Evolutionary conservation across 2,113 vertebrate genomes (phyloP).

Genomic region (Sinocyclocheilus anophthalmus): DNA sequence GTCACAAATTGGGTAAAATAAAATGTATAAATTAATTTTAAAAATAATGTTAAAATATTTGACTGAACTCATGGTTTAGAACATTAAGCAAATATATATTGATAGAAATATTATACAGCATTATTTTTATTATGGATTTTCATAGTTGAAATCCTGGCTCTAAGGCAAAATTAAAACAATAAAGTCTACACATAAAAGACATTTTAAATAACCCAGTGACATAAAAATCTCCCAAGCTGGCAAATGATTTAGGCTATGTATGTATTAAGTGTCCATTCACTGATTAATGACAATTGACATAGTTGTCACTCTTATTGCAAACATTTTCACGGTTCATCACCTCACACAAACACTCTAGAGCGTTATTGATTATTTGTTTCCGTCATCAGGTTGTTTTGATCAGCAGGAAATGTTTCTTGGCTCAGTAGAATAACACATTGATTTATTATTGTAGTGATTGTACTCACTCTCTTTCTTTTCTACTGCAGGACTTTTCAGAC

Average conservation of each 20-base stretch:
- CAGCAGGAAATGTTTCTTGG: constrained; percentile 11
- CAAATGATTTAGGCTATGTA: not conserved
- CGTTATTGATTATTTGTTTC: not conserved
- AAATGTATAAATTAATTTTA: not conserved
- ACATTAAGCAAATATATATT: not conserved
- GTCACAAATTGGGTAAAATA: not conserved
- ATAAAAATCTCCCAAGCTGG: not conserved
- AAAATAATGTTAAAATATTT: not conserved
- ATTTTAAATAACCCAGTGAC: not conserved
- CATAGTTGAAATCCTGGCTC: not conserved
- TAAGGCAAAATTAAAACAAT: not conserved
- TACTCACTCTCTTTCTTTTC: constrained; percentile 12
- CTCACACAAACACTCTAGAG: constrained; percentile 7
- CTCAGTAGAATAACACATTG: not conserved
- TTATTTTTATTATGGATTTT: too few relatives aligned
- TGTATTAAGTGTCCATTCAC: not conserved
- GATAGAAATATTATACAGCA: too few relatives aligned
- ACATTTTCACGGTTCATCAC: not conserved
- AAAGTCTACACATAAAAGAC: not conserved
- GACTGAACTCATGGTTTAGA: not conserved
- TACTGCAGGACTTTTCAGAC: not conserved
- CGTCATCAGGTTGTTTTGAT: constrained; percentile 32
- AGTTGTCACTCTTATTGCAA: not conserved
- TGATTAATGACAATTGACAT: not conserved
- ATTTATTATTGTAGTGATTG: constrained; percentile 28